Evolutionary conservation across 2,888 invertebrate species (phyloP), one percentile per base, ranked within the genome.

Genomic region (Creontiades dilutus): DNA sequence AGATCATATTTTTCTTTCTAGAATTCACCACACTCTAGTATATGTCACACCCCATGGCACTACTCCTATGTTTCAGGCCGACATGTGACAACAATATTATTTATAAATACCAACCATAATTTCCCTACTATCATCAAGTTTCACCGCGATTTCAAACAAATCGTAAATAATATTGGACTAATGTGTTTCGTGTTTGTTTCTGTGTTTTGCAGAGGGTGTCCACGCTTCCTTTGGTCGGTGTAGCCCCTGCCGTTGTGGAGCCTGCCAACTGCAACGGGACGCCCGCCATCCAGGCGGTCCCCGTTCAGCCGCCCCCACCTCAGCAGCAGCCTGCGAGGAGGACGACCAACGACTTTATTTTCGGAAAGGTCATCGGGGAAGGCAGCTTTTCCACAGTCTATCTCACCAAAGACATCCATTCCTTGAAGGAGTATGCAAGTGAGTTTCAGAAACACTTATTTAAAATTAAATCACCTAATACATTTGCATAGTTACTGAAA

Each of bases 341-440:
- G 92, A 95, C 96, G 27, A 96, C 98, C 89, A 96, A 96, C 93
- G 99, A 99, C 94, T 99, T 97, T 93, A 96, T 97, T 92, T 99
- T 99, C 94, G 98, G 98, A 90, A 98, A 97, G 94, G 95, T 97
- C 91, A 96, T 99, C 92, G 99, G 99, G 91, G 99, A 99, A 94
- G 99, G 99, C 91, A 98, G 99, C 93, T 99, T 97, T 94, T 99
- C 99, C 92, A 97, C 97, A 91, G 99, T 99, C 87, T 99, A 97
- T 93, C 95, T 98, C 92, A 98, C 98, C 86, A 97, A 97, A 93
- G 98, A 99, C 94, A 96, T 98, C 91, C 96, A 97, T 93, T 97
- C 96, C 89, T 96, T 95, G 92, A 96, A 96, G 93, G 98, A 99
- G 94, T 98, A 96, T 96, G 99, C 99, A 94, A 98, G 98, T 98